Evolutionary conservation across 2,113 vertebrate species (phyloP), one percentile per base, ranked within the genome.

Genomic region (Crotalus viridis): DNA sequence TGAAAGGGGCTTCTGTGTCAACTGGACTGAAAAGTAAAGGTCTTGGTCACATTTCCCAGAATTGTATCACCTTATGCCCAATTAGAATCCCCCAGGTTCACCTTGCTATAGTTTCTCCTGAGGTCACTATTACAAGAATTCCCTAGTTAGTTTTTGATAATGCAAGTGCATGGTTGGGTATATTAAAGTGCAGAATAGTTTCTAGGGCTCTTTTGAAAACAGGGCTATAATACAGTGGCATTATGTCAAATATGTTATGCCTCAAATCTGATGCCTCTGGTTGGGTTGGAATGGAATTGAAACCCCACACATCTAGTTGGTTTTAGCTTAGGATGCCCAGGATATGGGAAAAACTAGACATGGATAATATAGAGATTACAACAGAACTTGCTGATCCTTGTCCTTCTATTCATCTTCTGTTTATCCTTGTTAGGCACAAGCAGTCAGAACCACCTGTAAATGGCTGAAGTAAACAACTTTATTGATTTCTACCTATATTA

Each of bases 261-360:
- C 95, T 94, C 95, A 96, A 93, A 96, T 92, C 81, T 95, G 94
- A 96, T 93, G 87, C 95, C 96, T 98, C 97, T 95, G 95, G 93
- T 97, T 81, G 33, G 74, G 6, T 81, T 43, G 19, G 33, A 81
- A 81, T 81, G 33, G 33, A 21, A 43, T 21, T 81, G 74, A 43
- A 81, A 81, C 74, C 17, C 17, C 3, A 81, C 17, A 81, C 7
- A 43, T 39, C 69, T 81, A 17, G 69, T 6, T 39, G 17, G 33
- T 39, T 39, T 81, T 81, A 81, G 17, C 6, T 81, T 43, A 81
- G 74, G 74, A 43, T 81, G 33, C 17, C 69, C 69, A 96, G 94
- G 93, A 92, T 93, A 95, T 90, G 89, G 96, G 88, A 93, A 95
- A 33, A 94, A 96, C 7, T 96, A 96, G 93, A 96, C 95, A 92